A percentile compares a stretch with the other conserved stretches of the same genome.
phyloP scores from a whole-genome alignment of 2,888 invertebrate species.

The Zygogramma bicolorata region DNA sequence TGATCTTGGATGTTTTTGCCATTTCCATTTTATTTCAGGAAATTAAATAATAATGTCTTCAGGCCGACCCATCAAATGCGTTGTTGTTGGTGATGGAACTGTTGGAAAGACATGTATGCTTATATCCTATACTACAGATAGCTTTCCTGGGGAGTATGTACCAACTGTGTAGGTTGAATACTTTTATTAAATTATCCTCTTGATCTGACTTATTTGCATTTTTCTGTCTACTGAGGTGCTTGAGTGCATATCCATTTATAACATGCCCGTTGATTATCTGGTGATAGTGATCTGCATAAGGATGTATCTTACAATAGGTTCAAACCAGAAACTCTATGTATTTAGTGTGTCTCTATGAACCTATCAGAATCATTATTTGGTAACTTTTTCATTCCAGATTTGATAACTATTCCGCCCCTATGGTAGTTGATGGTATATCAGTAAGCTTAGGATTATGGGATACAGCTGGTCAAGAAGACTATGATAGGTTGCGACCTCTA shows the following conservation, averaged over 20 bases:
- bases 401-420: constrained; percentile 98
- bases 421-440: constrained; percentile 98
- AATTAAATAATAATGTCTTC: constrained; percentile 83
- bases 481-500: constrained; percentile 94
- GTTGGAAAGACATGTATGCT: constrained; percentile 96
- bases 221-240: neutral
- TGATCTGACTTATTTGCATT: neutral
- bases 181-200: neutral
- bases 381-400: constrained; percentile 74
- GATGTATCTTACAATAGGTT: no score
- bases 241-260: no score
- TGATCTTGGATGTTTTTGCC: neutral
- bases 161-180: constrained; percentile 88
- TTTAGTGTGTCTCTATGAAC: no score
- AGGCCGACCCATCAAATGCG: constrained; percentile 92
- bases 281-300: no score
- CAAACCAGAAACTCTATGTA: no score
- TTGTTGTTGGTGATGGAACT: constrained; percentile 92
- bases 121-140: constrained; percentile 92
- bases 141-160: constrained; percentile 95
- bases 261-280: no score
- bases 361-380: no score
- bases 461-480: constrained; percentile 98
- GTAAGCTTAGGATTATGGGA: constrained; percentile 98
- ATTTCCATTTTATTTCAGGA: constrained; percentile 3